Conservation (phyloP, 2,113 vertebrate species). For the Pelobates fuscus region DNA sequence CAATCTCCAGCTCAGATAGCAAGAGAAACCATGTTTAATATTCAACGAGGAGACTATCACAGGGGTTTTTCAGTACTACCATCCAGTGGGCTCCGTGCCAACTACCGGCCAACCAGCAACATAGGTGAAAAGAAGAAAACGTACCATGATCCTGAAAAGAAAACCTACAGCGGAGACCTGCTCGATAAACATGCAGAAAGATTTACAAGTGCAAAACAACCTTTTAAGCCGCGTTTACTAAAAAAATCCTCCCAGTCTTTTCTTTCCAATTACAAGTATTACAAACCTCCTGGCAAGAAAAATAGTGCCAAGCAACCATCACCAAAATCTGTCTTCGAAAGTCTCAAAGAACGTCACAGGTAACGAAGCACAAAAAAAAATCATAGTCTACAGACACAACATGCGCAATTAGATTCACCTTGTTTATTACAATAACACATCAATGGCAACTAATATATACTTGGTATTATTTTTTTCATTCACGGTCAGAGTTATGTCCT, state of each 20-base stretch:
- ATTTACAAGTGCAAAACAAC: slow-evolving; percentile 48
- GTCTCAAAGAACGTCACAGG: slow-evolving; percentile 32
- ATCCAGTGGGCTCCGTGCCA: neutral
- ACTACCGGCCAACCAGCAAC: neutral
- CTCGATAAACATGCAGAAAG: slow-evolving; percentile 57
- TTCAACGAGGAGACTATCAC: neutral
- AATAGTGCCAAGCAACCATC: slow-evolving; percentile 8
- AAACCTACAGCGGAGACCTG: slow-evolving; percentile 49
- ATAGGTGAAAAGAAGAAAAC: slow-evolving; percentile 1
- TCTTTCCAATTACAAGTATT: slow-evolving; percentile 55
- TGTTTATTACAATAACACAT: no score
- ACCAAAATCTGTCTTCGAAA: slow-evolving; percentile 27
- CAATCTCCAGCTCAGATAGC: slow-evolving; percentile 19
- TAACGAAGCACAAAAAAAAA: slow-evolving; percentile 21
- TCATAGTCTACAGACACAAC: no score
- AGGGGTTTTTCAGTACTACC: neutral
- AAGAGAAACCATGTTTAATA: slow-evolving; percentile 37
- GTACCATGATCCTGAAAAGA: slow-evolving; percentile 45
- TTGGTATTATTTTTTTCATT: no score
- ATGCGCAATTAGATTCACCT: no score
- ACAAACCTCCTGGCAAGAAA: slow-evolving; percentile 51
- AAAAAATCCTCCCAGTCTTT: slow-evolving; percentile 55
- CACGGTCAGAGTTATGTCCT: no score
- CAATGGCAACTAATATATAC: no score
- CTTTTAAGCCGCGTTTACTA: slow-evolving; percentile 52